Base-by-base conservation (phyloP, 2,888 invertebrate species). In the Megamerina dolium region DNA sequence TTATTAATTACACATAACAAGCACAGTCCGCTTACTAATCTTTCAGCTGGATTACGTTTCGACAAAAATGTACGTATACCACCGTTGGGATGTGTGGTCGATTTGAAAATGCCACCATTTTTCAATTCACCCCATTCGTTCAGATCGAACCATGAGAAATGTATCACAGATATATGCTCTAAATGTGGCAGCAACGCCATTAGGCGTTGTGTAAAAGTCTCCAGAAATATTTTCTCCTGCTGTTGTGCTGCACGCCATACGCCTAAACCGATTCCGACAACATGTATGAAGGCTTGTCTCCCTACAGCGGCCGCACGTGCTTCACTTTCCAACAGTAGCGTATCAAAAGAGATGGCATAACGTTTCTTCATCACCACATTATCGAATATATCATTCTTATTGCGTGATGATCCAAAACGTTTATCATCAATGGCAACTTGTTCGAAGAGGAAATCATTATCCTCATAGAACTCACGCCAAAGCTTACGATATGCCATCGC, bases 251-350 rank as follows among this genome's bases (percentile, higher is more conserved):
- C 70, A 58, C 67, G 77, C 83, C 84, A 84, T 0, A 82, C 81
- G 1, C 83, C 84, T 13, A 81, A 61, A 35, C 81, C 81, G 32
- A 80, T 76, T 10, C 83, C 84, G 23, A 83, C 77, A 6, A 84
- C 74, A 61, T 83, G 82, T 1, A 84, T 54, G 53, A 75, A 83
- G 0, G 80, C 83, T 6, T 70, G 67, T 26, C 73, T 78, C 18
- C 67, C 73, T 3, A 62, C 70, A 0, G 67, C 67, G 10, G 63
- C 63, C 0, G 78, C 81, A n/a, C 82, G 70, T 0, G 71, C 64
- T 46, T 82, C 76, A 0, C 81, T 80, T 45, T 83, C 83, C 13
- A 82, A 55, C 2, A 84, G 60, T 20, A 81, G 69, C 9, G 77
- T 76, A 51, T 84, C 84, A 4, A 81, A 77, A 2, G 78, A 64